A percentile compares a stretch with the other conserved stretches of the same genome.
Conservation (phyloP, 1,140 invertebrate species). For the Diprion similis region DNA sequence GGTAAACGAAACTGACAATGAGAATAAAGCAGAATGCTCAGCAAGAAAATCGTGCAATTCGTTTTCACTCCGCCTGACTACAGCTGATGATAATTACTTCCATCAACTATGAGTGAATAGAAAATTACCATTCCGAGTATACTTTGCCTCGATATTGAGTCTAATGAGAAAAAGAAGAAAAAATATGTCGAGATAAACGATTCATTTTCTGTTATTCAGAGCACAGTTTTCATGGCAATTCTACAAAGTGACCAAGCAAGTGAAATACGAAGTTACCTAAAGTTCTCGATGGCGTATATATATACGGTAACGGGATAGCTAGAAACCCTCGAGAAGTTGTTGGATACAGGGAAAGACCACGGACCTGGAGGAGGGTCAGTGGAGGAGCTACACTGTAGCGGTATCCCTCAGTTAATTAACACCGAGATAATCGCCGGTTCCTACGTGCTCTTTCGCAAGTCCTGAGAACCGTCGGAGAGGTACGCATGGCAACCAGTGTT, state of each 20-base stretch:
- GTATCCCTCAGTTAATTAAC: conserved; percentile 2
- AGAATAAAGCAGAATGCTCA: too few relatives aligned
- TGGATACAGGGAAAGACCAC: not conserved
- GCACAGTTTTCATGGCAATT: too few relatives aligned
- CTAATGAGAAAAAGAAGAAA: too few relatives aligned
- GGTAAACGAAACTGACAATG: too few relatives aligned
- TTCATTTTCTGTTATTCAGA: too few relatives aligned
- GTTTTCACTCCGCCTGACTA: too few relatives aligned
- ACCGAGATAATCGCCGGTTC: not conserved
- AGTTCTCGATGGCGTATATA: not conserved
- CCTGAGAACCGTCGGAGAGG: not conserved
- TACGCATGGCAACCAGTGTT: not conserved
- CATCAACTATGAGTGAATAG: too few relatives aligned
- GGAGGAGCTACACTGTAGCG: not conserved
- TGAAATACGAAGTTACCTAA: not conserved
- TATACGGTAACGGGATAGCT: not conserved
- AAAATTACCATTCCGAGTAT: too few relatives aligned
- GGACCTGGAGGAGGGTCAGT: not conserved
- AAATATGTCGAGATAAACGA: too few relatives aligned
- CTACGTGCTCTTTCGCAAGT: not conserved
- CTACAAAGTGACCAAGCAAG: not conserved
- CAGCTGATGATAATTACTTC: too few relatives aligned
- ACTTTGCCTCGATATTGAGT: too few relatives aligned
- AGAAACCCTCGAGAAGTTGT: not conserved
- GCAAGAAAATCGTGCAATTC: too few relatives aligned